Evolutionary conservation across 2,888 invertebrate species (phyloP).

Genomic region (Pharmacophagus antenor): DNA sequence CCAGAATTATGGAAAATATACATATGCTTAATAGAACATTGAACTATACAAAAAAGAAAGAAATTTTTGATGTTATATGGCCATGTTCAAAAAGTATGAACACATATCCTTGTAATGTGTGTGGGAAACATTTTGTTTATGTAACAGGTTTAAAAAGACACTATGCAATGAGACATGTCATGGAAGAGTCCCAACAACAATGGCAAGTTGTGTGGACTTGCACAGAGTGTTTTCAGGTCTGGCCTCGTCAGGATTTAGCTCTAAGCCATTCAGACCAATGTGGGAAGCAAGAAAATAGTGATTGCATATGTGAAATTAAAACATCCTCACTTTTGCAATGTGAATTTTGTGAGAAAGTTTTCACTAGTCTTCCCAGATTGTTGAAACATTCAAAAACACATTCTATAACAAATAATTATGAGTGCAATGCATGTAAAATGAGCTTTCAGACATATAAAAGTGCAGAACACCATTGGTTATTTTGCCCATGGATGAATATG

Average conservation of each 20-base stretch:
- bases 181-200: constrained; percentile 55
- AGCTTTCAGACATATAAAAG: constrained; percentile 61
- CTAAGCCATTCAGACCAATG: constrained; percentile 60
- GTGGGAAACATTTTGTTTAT: constrained; percentile 73
- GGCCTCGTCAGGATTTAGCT: constrained; percentile 66
- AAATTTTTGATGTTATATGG: constrained; percentile 58
- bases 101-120: constrained; percentile 64
- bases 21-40: constrained; percentile 69
- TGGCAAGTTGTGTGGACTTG: constrained; percentile 78
- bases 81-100: constrained; percentile 59
- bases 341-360: constrained; percentile 72
- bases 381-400: constrained; percentile 74
- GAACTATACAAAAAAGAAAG: constrained; percentile 71
- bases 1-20: constrained; percentile 74
- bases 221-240: constrained; percentile 73
- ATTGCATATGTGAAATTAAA: constrained; percentile 66
- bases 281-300: constrained; percentile 51
- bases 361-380: constrained; percentile 68
- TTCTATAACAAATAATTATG: constrained; percentile 84
- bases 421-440: constrained; percentile 79
- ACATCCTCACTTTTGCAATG: constrained; percentile 70
- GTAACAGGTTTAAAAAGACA: constrained; percentile 71
- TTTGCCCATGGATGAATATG: constrained; percentile 64
- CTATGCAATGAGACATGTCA: constrained; percentile 59
- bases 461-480: constrained; percentile 68